These are phyloP conservation scores for Clinocottus analis DNA, from an alignment of 2,113 vertebrate species.

Conservation along the genomic window DNA sequence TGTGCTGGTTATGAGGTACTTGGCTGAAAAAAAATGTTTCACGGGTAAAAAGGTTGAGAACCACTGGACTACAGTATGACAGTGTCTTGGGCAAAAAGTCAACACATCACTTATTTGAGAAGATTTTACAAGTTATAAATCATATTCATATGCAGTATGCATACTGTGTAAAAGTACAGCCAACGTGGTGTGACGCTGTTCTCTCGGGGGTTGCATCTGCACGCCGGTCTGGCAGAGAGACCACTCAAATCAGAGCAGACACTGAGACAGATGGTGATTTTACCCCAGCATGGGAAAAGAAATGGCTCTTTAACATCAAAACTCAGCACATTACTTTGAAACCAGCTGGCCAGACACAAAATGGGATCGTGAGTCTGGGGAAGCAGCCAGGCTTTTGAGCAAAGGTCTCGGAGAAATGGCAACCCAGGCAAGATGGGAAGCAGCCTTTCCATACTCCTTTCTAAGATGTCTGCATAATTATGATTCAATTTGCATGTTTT, in stretches of 20 bases:
- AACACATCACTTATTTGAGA: neutral
- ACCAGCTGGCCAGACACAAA: constrained; percentile 66
- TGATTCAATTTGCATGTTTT: constrained; percentile 42
- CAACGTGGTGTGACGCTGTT: constrained; percentile 9
- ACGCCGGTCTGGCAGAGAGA: constrained; percentile 37
- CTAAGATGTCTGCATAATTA: constrained; percentile 47
- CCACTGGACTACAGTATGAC: neutral
- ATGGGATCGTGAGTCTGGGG: constrained; percentile 43
- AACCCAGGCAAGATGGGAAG: constrained; percentile 34
- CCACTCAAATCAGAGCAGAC: constrained; percentile 58
- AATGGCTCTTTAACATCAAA: constrained; percentile 71
- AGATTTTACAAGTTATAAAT: neutral
- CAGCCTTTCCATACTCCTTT: constrained; percentile 17
- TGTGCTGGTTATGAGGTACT: too few relatives aligned
- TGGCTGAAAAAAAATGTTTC: too few relatives aligned
- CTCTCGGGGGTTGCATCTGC: constrained; percentile 3
- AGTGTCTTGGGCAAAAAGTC: neutral
- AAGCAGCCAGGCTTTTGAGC: constrained; percentile 48
- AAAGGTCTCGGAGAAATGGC: constrained; percentile 29
- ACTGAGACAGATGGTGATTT: constrained; percentile 72
- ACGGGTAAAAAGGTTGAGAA: too few relatives aligned
- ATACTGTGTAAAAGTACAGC: neutral
- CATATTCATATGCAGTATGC: neutral
- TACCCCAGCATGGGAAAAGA: constrained; percentile 57
- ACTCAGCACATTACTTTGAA: constrained; percentile 70